Conservation (phyloP, 2,113 vertebrate species). For the Haplochromis vanheusdeni region DNA sequence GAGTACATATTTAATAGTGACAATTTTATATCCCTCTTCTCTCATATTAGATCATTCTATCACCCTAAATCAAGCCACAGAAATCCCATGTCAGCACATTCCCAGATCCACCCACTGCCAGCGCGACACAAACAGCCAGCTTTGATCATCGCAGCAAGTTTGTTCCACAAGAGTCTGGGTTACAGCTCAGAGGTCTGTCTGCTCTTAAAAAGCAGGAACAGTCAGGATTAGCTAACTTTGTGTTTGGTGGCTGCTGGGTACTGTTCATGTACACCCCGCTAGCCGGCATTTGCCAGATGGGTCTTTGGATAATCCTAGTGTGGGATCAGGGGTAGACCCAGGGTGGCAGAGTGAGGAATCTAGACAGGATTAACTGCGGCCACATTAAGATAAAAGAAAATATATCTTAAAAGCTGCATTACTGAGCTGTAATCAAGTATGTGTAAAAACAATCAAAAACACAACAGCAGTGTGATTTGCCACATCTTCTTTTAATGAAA, state of each 20-base stretch:
- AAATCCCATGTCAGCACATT: constrained; percentile 19
- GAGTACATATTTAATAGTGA: neutral
- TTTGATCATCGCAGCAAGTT: neutral
- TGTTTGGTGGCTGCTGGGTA: neutral
- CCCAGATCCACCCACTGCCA: neutral
- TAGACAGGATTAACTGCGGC: neutral
- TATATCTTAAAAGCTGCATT: neutral
- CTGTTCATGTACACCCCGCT: neutral
- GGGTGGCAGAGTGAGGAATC: neutral
- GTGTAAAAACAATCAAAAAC: neutral
- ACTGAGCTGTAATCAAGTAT: neutral
- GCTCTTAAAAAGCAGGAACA: constrained; percentile 13
- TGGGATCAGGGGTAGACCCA: constrained; percentile 22
- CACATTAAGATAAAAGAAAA: neutral
- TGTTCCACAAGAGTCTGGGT: neutral
- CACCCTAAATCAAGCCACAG: neutral
- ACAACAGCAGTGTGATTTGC: neutral
- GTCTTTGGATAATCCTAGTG: constrained; percentile 59
- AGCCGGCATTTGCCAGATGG: constrained; percentile 36
- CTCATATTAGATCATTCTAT: neutral
- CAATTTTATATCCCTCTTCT: neutral
- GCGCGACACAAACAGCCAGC: constrained; percentile 16
- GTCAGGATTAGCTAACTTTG: constrained; percentile 13
- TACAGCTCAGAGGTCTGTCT: neutral
- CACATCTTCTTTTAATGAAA: neutral